These are phyloP conservation scores for Liodrosophila aerea DNA, from an alignment of 2,888 invertebrate species.

Conservation along the genomic window DNA sequence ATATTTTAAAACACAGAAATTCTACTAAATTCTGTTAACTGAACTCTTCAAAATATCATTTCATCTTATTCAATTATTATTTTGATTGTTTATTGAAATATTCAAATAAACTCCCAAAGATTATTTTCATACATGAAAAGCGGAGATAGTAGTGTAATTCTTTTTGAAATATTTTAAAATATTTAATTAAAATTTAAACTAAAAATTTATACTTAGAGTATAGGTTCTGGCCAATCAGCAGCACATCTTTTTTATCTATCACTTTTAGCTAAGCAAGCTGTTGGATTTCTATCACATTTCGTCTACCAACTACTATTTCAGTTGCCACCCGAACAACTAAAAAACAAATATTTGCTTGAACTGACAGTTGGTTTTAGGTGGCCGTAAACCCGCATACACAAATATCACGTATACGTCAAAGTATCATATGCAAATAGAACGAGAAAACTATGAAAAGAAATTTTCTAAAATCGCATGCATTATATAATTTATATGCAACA, in stretches of 20 bases:
- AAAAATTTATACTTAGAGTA: no score
- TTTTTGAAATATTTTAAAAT: no score
- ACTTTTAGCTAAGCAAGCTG: neutral
- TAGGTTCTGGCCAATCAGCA: no score
- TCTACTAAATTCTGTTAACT: no score
- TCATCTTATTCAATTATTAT: no score
- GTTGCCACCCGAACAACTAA: neutral
- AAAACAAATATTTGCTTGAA: constrained; percentile 19
- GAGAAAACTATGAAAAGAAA: neutral
- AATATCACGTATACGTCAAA: constrained; percentile 51
- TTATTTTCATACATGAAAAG: no score
- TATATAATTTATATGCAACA: constrained; percentile 58
- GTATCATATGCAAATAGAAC: constrained; percentile 8
- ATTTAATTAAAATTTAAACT: no score
- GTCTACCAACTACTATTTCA: constrained; percentile 2
- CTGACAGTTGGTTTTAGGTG: constrained; percentile 12
- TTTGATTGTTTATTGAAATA: no score
- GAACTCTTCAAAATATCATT: no score
- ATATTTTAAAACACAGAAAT: no score
- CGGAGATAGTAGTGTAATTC: no score
- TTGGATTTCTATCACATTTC: neutral
- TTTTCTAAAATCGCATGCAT: constrained; percentile 37
- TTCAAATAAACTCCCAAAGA: no score
- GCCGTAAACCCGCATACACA: constrained; percentile 11
- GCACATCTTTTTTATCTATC: neutral